Base-by-base conservation (phyloP, 2,113 vertebrate species). In the Gasterosteus nipponicus region DNA sequence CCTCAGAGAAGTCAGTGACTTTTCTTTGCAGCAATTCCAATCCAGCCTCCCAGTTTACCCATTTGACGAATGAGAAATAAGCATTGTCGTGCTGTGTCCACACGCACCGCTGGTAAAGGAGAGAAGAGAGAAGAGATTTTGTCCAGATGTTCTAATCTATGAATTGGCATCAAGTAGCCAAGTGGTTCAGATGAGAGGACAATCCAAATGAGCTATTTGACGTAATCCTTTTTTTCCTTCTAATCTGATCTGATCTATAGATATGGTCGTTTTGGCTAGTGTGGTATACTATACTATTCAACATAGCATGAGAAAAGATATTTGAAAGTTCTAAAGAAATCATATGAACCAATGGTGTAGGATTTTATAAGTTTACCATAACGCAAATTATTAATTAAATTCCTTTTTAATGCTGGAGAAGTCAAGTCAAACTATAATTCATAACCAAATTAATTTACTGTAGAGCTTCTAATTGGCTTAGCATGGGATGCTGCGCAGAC, bases 51-150 rank as follows among this genome's bases (percentile, higher is more conserved):
- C 70, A 76, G 89, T 83, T 86, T 82, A 88, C 82, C 89, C 80
- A 89, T 89, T 93, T 93, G 91, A 89, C 80, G 73, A 63, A 89
- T 87, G 75, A 91, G 89, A 94, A 92, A 89, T 88, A 83, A 92
- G 91, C 89, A 92, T 87, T 93, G 89, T 90, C 77, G 86, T 89
- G 83, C 89, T 88, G 84, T 89, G 91, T 91, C 90, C 85, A 88
- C 87, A 88, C 83, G 74, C 81, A 73, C 84, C 79, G 80, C 56
- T 81, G 83, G 80, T 69, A 59, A 73, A 88, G 87, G 77, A n/a
- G n/a, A n/a, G n/a, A n/a, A n/a, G n/a, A n/a, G n/a, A n/a, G n/a
- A n/a, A n/a, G 87, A 87, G 84, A 88, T 90, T 88, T 73, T 86
- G 70, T 83, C 89, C 22, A 26, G 22, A 86, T 85, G 83, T 80